phyloP scores from a whole-genome alignment of 2,888 invertebrate species.

The Bembecia ichneumoniformis region DNA sequence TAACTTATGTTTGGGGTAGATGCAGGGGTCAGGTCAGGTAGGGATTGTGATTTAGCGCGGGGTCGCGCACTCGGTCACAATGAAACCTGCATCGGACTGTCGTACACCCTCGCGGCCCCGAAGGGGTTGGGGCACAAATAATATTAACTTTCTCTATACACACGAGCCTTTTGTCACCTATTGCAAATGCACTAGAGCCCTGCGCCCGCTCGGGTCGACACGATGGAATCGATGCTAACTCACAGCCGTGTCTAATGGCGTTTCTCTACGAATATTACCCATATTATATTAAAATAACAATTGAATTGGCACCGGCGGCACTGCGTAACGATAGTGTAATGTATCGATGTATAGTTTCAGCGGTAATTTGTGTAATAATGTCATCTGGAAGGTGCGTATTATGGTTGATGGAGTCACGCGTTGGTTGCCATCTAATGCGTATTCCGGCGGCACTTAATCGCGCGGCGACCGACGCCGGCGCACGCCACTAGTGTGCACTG shows the following conservation, averaged over 20 bases:
- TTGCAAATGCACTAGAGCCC: constrained; percentile 6
- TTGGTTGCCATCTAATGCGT: constrained; percentile 34
- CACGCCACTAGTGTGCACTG: constrained; percentile 6
- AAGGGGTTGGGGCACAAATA: constrained; percentile 21
- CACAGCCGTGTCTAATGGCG: constrained; percentile 15
- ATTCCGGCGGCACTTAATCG: constrained; percentile 1
- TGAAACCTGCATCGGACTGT: constrained; percentile 6
- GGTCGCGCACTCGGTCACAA: constrained; percentile 3
- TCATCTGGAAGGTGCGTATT: constrained; percentile 37
- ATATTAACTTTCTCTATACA: constrained; percentile 47
- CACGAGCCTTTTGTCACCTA: constrained; percentile 30
- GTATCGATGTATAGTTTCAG: constrained; percentile 16
- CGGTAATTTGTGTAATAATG: constrained; percentile 45
- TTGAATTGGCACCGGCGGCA: constrained; percentile 33
- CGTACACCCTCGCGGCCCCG: too few species aligned
- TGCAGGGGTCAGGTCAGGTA: constrained; percentile 25
- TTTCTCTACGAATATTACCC: constrained; percentile 14
- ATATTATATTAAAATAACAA: constrained; percentile 9
- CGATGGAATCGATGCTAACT: constrained; percentile 21
- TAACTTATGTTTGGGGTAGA: constrained; percentile 14
- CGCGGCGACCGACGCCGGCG: constrained; percentile 7
- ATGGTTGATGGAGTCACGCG: constrained; percentile 39
- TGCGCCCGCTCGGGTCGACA: neutral
- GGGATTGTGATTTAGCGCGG: constrained; percentile 14
- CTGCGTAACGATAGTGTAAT: constrained; percentile 31